These are phyloP conservation scores for Crematogaster levior DNA, from an alignment of 2,888 invertebrate species.

Conservation along the genomic window DNA sequence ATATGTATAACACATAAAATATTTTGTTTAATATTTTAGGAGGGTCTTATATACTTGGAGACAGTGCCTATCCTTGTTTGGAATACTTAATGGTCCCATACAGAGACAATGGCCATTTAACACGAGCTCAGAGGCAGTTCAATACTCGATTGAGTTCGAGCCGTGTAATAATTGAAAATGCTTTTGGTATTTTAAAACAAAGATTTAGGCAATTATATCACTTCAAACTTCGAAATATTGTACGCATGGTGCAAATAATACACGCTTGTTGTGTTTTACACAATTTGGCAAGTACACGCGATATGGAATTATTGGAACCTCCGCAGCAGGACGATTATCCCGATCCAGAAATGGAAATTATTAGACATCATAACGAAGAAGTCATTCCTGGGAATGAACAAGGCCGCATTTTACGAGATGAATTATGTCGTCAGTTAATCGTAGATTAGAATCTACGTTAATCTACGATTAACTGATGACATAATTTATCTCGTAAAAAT, in stretches of 20 bases:
- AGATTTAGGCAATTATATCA: slow-evolving; percentile 8
- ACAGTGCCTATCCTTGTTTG: too few relatives aligned
- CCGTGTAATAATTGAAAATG: not conserved
- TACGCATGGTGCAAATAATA: too few relatives aligned
- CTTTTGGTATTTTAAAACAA: not conserved
- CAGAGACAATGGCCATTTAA: too few relatives aligned
- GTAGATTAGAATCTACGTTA: too few relatives aligned
- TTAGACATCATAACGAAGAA: slow-evolving; percentile 1
- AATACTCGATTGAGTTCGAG: too few relatives aligned
- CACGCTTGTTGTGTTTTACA: too few relatives aligned
- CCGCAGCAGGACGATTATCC: not conserved
- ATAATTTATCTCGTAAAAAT: too few relatives aligned
- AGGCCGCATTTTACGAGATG: not conserved
- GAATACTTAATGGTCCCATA: too few relatives aligned
- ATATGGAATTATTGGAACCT: not conserved
- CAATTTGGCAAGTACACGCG: too few relatives aligned
- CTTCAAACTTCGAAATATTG: not conserved
- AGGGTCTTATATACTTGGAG: not conserved
- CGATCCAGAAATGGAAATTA: not conserved
- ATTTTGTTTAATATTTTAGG: slow-evolving; percentile 14
- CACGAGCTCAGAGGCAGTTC: too few relatives aligned
- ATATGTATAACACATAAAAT: too few relatives aligned
- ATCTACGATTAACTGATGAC: too few relatives aligned
- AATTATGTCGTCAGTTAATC: not conserved
- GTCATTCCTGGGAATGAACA: not conserved